phyloP scores from a whole-genome alignment of 2,113 vertebrate genomes.

The Hylia prasina region DNA sequence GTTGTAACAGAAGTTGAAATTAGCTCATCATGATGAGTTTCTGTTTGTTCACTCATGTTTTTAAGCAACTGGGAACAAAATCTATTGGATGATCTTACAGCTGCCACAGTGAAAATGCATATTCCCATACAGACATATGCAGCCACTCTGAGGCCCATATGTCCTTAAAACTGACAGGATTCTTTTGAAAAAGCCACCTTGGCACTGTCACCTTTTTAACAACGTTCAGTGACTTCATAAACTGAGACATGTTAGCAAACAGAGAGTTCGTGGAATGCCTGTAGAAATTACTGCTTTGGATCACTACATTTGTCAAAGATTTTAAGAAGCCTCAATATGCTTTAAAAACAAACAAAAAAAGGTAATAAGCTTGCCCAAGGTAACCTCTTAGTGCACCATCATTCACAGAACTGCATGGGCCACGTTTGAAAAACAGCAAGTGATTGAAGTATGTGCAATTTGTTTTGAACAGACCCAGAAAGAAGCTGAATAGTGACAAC shows the following conservation, averaged over 20 bases:
- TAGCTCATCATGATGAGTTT: neutral
- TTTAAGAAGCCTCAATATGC: neutral
- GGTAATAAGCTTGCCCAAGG: neutral
- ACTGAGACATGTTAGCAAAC: neutral
- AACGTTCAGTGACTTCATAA: neutral
- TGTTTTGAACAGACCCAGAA: accelerated
- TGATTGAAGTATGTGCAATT: neutral
- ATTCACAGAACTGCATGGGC: neutral
- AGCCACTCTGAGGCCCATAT: neutral
- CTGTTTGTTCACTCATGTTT: neutral
- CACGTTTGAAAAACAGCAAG: neutral
- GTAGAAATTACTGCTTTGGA: neutral
- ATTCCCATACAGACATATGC: neutral
- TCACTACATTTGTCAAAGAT: neutral
- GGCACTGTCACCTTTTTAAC: neutral
- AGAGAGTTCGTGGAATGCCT: neutral
- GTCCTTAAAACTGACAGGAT: neutral
- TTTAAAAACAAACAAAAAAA: neutral
- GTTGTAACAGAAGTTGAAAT: neutral
- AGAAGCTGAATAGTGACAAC: neutral
- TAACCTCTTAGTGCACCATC: neutral
- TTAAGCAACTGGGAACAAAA: slow-evolving; percentile 1
- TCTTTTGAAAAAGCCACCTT: neutral
- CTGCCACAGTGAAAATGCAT: neutral
- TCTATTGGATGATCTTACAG: neutral